Conservation (phyloP, 2,113 vertebrate genomes). For the Lampris megalopsis region DNA sequence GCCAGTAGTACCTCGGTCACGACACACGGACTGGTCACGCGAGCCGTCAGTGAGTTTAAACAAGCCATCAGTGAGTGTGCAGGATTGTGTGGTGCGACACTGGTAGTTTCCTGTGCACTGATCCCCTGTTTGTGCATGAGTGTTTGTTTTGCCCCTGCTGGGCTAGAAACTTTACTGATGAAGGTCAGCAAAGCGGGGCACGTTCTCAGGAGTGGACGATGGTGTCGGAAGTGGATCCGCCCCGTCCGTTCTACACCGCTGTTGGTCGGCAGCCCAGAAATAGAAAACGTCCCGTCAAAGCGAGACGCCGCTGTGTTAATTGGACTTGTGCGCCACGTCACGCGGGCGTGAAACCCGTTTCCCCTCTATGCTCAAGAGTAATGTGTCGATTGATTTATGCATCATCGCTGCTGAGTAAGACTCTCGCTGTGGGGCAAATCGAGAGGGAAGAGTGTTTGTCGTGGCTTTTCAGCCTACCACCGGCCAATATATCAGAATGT, state of each 20-base stretch:
- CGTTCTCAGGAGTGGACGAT: too few relatives aligned
- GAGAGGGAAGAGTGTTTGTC: conserved; percentile 53
- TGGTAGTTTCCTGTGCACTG: not conserved
- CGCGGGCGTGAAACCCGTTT: conserved; percentile 58
- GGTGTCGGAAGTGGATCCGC: too few relatives aligned
- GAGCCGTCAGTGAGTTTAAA: too few relatives aligned
- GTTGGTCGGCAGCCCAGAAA: conserved; percentile 59
- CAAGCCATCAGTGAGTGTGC: too few relatives aligned
- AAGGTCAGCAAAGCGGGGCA: conserved; percentile 18
- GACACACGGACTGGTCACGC: too few relatives aligned
- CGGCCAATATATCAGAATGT: conserved; percentile 71
- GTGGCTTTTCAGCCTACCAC: conserved; percentile 56
- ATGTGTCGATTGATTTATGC: conserved; percentile 80
- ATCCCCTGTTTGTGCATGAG: not conserved
- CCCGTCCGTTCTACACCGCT: too few relatives aligned
- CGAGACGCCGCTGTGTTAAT: conserved; percentile 73
- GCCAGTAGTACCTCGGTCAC: too few relatives aligned
- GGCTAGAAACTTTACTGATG: conserved; percentile 13
- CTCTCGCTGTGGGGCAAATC: conserved; percentile 48
- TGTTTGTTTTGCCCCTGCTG: not conserved
- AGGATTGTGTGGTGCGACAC: not conserved
- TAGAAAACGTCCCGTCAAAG: conserved; percentile 63
- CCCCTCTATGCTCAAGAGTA: conserved; percentile 66
- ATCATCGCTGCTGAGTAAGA: conserved; percentile 62
- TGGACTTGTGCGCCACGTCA: conserved; percentile 61